phyloP scores from a whole-genome alignment of 2,888 invertebrate species.

The Hymenopus coronatus region DNA sequence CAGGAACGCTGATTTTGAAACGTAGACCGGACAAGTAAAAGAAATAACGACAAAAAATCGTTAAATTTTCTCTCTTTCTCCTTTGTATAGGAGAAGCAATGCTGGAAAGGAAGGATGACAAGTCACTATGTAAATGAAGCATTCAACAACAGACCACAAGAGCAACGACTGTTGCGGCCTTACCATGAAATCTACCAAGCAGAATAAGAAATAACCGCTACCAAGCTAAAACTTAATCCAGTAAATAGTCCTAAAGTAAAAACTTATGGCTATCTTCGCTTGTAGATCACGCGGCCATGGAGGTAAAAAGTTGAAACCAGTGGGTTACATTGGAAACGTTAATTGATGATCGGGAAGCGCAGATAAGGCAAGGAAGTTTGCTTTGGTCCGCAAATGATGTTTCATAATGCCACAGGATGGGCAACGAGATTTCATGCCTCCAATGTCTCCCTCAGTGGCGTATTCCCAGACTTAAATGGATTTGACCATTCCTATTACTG shows the following conservation, averaged over 20 bases:
- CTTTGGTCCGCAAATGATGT: neutral
- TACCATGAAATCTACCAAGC: neutral
- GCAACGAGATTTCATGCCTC: neutral
- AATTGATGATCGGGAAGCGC: neutral
- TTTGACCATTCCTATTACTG: too few species aligned
- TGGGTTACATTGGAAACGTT: neutral
- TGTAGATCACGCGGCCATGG: neutral
- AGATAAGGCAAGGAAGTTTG: neutral
- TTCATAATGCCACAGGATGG: neutral
- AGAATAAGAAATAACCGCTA: neutral
- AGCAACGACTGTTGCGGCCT: neutral
- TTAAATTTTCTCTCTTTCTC: neutral
- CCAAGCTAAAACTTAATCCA: neutral
- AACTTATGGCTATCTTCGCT: neutral
- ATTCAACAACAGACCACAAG: neutral
- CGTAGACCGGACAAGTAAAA: neutral
- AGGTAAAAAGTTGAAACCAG: neutral
- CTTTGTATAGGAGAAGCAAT: neutral
- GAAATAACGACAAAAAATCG: neutral
- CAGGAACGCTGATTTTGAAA: neutral
- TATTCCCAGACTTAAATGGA: neutral
- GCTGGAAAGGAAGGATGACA: neutral
- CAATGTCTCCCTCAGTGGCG: neutral
- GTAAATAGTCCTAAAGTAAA: neutral
- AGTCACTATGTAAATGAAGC: neutral